phyloP scores from a whole-genome alignment of 2,113 vertebrate species.

The Trematocara stigmaticum region DNA sequence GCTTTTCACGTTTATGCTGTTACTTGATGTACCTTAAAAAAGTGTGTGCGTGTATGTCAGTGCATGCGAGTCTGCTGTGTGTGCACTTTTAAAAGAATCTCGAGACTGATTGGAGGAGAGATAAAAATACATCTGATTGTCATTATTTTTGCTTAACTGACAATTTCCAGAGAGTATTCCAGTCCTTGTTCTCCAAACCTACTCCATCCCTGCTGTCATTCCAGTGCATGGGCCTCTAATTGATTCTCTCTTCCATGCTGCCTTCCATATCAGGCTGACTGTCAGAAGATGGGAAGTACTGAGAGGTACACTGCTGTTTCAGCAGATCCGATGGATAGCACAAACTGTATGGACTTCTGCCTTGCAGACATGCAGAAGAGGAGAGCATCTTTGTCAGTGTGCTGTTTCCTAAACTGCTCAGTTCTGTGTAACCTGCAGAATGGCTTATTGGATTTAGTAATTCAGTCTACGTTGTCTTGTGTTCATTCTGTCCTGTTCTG shows the following conservation, averaged over 20 bases:
- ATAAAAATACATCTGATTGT: conserved; percentile 24
- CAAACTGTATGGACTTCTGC: conserved; percentile 1
- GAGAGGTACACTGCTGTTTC: conserved; percentile 46
- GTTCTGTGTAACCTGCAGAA: background rate
- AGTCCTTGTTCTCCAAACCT: conserved; percentile 6
- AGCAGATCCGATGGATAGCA: conserved; percentile 56
- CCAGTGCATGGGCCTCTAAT: conserved; percentile 46
- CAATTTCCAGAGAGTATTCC: conserved; percentile 37
- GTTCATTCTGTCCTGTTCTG: background rate
- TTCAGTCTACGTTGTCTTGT: background rate
- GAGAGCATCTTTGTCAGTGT: background rate
- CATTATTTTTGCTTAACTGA: conserved; percentile 34
- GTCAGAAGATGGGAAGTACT: conserved; percentile 43
- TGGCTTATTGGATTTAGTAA: background rate
- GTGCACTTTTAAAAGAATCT: background rate
- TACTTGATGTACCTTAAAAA: background rate
- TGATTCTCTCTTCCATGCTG: conserved; percentile 50
- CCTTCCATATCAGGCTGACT: conserved; percentile 43
- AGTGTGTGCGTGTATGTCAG: background rate
- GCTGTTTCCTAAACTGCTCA: background rate
- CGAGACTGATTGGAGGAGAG: conserved; percentile 6
- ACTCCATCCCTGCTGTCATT: conserved; percentile 32
- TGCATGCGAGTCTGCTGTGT: background rate
- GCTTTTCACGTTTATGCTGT: background rate
- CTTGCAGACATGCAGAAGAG: background rate